Evolutionary conservation across 2,797 vertebrate species (phyloP), one percentile per base, ranked within the genome.

Genomic region (Paedocypris micromegethes): DNA sequence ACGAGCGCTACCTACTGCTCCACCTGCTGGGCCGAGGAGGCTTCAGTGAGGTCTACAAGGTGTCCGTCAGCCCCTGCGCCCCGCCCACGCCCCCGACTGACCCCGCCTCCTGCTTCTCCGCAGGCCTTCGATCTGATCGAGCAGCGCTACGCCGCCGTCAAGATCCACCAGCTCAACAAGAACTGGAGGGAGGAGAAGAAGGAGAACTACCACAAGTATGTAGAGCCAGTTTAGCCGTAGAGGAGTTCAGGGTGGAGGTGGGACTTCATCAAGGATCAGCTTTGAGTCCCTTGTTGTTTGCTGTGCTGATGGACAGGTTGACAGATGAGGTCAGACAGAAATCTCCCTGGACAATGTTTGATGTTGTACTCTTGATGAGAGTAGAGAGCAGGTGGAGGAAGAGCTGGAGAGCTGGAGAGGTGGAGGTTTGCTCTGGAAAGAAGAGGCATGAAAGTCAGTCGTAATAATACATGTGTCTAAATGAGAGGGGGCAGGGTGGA

Each of bases 111-210:
- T 59, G 57, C 46, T 70, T 47, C 4, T 52, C 2, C 68, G 0
- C 80, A 98, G 96, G 94, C 96, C 74, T 98, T 98, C 90, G 96
- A 98, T 88, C 91, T 98, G 81, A 96, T 94, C 83, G 96, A 98
- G 83, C 96, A 98, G 90, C 90, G 96, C 82, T 98, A 98, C 0
- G 92, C 95, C 84, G 96, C 96, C 90, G 96, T 98, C 87, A 98
- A 98, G 88, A 98, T 98, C 81, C 96, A 98, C 81, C 96, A 98
- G 83, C 94, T 98, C 78, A 98, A 98, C 88, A 98, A 98, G 88
- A 98, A 96, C 89, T 98, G 96, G 96, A 93, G 96, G 79, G 96
- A 98, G 78, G 96, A 98, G 87, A 98, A 98, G 83, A 98, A 98
- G 81, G 96, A 98, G 87, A 98, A 98, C 84, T 98, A 98, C 82